Conservation (phyloP, 2,113 vertebrate species). For the Hucho hucho region DNA sequence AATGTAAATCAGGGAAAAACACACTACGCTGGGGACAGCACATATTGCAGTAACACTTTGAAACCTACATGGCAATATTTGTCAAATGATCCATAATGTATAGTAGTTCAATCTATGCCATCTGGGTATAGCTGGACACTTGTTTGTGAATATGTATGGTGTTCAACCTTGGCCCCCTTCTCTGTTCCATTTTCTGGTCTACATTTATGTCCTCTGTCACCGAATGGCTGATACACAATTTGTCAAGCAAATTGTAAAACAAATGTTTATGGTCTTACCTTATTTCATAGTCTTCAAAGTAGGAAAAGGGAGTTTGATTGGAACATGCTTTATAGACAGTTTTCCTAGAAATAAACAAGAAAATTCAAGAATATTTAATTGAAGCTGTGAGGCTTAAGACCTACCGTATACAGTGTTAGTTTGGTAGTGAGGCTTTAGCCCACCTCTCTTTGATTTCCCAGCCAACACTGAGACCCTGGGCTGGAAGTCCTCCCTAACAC, state of each 20-base stretch:
- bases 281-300: neutral
- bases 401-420: neutral
- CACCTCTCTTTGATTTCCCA: conserved; percentile 34
- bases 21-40: too few species aligned
- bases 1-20: too few species aligned
- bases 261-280: neutral
- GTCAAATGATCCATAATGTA: neutral
- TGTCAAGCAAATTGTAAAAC: conserved; percentile 57
- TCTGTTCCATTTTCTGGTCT: conserved; percentile 68
- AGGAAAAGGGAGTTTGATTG: neutral
- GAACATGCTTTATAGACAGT: neutral
- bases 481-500: conserved; percentile 40
- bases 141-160: conserved; percentile 65
- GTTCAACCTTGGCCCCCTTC: conserved; percentile 49
- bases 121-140: conserved; percentile 44
- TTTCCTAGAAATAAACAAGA: neutral
- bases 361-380: neutral
- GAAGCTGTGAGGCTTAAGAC: neutral
- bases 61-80: neutral
- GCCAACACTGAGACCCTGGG: conserved; percentile 49
- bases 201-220: conserved; percentile 68
- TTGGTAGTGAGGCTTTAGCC: conserved; percentile 28
- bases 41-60: neutral
- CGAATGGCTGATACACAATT: too few species aligned
- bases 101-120: neutral